Base-by-base conservation (phyloP, 37 sponge, comb jelly and placozoan genomes). In the Dysidea cf. avara region DNA sequence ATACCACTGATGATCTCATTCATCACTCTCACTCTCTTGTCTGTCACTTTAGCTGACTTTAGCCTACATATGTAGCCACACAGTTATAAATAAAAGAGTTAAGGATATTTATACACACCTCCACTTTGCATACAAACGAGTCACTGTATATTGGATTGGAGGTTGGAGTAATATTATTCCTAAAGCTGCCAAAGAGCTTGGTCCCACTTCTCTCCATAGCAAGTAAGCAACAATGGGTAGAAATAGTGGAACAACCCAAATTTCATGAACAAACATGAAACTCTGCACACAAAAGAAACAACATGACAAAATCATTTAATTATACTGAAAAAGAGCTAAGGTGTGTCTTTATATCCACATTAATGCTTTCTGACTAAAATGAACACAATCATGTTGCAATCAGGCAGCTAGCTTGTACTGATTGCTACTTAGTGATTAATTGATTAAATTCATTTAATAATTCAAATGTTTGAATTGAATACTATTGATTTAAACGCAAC, bases 1-100 rank as follows among this genome's bases (percentile, higher is more conserved):
- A 92, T 92, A 14, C 92, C 88, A 48, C 85, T 47, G 68, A 92
- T 92, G 51, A 92, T 61, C 61, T 92, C 88, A 55, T 86, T 92
- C 88, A 92, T 92, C 43, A 87, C 53, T 37, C 59, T 57, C 0
- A 92, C 68, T 22, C 92, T 62, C 26, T 74, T 79, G 72, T 92
- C 92, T 12, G 91, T 90, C 36, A 78, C 39, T 30, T 18, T 16
- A 25, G 87, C 92, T 26, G 85, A 75, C 43, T 76, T 76, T 2
- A 81, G 67, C 38, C 91, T 90, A 37, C 1, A 18, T 32, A 29
- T 12, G 3, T 39, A 65, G 18, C 3, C 62, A 61, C 18, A 24
- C n/a, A n/a, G n/a, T n/a, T n/a, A n/a, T 43, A 43, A 43, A 43
- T 9, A 43, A 43, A 43, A 43, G 9, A 43, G 46, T 43, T 43